These are phyloP conservation scores for Actinernus sp. DNA, from an alignment of 92 coral and sea anemone genomes.

Conservation along the genomic window DNA sequence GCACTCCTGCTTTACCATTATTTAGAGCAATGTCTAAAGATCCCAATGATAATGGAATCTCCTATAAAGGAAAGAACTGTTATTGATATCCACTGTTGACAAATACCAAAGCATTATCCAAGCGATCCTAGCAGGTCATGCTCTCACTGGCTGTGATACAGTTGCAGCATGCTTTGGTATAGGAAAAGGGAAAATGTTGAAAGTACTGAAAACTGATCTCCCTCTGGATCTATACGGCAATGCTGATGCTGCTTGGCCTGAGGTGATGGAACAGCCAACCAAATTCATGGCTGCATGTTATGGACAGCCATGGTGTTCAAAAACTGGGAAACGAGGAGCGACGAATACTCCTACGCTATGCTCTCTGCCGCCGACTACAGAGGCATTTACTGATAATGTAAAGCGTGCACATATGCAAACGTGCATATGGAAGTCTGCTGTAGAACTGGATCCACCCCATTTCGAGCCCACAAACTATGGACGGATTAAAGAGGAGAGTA, in stretches of 20 bases:
- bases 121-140: constrained; percentile 63
- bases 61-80: constrained; percentile 64
- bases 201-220: constrained; percentile 57
- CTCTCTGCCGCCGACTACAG: no score
- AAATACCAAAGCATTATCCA: constrained; percentile 54
- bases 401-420: no score
- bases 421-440: no score
- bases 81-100: constrained; percentile 59
- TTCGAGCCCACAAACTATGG: no score
- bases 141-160: constrained; percentile 76
- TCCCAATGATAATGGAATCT: constrained; percentile 61
- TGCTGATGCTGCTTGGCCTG: not conserved
- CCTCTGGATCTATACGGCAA: constrained; percentile 27
- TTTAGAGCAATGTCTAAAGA: constrained; percentile 31
- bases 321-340: no score
- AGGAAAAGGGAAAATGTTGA: constrained; percentile 72
- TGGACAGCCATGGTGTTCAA: no score
- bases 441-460: no score
- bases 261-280: no score
- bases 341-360: no score
- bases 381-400: no score
- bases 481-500: no score
- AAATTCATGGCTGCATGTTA: constrained; percentile 55
- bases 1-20: constrained; percentile 58
- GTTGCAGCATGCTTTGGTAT: constrained; percentile 70